These are phyloP conservation scores for Napeogenes sylphis DNA, from an alignment of 2,888 invertebrate species.

Conservation along the genomic window DNA sequence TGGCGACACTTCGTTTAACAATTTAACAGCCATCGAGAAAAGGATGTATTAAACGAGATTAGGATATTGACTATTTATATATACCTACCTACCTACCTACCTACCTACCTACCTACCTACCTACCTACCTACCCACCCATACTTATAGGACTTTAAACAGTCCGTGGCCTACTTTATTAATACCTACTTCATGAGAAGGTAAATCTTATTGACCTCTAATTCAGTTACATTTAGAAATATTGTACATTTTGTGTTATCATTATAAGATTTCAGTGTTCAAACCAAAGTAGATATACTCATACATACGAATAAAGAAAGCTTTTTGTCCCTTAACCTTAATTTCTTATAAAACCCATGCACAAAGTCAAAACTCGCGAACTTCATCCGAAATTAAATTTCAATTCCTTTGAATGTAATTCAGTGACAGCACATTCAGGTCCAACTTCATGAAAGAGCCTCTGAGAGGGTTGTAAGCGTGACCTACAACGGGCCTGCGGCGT, in stretches of 20 bases:
- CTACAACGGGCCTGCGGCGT: constrained; percentile 24
- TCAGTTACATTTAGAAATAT: no score
- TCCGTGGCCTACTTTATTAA: neutral
- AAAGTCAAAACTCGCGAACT: neutral
- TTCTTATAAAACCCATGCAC: neutral
- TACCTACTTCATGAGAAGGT: neutral
- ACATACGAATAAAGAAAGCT: no score
- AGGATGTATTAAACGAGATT: neutral
- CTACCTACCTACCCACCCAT: no score
- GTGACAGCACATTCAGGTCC: constrained; percentile 23
- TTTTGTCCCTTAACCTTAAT: no score
- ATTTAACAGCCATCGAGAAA: constrained; percentile 7
- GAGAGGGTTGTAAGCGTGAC: constrained; percentile 24
- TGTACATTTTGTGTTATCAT: no score
- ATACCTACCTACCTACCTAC: no score
- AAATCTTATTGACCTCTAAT: neutral
- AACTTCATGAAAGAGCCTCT: constrained; percentile 9
- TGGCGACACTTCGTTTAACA: constrained; percentile 3
- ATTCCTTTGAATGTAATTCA: constrained; percentile 23
- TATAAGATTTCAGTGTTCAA: no score
- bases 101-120: no score
- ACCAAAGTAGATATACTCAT: no score
- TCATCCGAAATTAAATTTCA: constrained; percentile 17
- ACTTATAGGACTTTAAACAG: neutral
- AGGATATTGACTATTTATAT: neutral